These are phyloP conservation scores for Theropithecus gelada DNA, from an alignment of 2,113 vertebrate genomes.

Conservation along the genomic window DNA sequence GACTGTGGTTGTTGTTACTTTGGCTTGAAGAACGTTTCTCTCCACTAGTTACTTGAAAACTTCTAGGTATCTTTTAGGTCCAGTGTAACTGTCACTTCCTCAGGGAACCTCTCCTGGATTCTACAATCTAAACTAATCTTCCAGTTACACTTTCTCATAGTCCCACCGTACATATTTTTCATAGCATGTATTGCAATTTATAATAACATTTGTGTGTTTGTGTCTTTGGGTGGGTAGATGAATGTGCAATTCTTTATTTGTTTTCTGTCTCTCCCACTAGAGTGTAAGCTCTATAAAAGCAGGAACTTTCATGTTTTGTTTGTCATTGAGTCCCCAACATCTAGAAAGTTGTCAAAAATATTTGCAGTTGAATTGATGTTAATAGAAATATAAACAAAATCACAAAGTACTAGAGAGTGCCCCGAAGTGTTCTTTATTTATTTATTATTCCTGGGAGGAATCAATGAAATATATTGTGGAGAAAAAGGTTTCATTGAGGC, in stretches of 20 bases:
- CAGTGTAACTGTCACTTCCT: neutral
- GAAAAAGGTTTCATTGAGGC: neutral
- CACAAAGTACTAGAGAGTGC: neutral
- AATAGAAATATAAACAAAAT: neutral
- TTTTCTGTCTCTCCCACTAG: neutral
- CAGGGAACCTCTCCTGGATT: neutral
- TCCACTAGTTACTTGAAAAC: neutral
- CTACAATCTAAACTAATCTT: neutral
- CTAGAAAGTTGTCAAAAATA: constrained; percentile 30
- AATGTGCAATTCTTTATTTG: neutral
- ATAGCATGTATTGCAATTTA: neutral
- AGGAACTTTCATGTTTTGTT: neutral
- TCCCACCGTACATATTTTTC: neutral
- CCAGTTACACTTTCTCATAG: neutral
- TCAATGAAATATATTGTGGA: neutral
- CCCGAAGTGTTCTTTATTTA: neutral
- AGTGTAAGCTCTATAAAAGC: neutral
- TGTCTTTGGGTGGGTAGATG: neutral
- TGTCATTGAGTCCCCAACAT: neutral
- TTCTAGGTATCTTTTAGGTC: neutral
- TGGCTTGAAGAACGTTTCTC: neutral
- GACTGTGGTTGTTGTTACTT: neutral
- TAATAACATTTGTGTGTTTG: neutral
- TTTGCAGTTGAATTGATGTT: neutral
- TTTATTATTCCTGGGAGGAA: neutral